Percentiles rank a stretch among this genome's conserved stretches.
Conservation (phyloP, 2,113 vertebrate species). For the Syngnathus scovelli region DNA sequence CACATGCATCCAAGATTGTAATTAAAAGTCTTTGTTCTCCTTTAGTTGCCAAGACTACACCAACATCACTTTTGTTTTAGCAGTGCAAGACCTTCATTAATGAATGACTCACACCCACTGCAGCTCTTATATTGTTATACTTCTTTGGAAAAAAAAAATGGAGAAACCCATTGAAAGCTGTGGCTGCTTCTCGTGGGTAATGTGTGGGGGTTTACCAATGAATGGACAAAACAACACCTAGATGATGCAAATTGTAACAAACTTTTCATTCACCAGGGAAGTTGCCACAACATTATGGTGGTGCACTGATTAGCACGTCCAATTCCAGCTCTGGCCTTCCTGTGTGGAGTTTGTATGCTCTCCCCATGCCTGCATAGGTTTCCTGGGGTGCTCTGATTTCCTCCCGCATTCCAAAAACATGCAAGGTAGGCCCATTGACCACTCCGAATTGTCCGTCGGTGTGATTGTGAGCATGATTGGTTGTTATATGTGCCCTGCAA, state of each 20-base stretch:
- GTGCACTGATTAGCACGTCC: no score
- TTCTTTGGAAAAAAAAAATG: background rate
- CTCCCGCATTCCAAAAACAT: no score
- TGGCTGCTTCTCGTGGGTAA: background rate
- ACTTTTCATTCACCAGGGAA: background rate
- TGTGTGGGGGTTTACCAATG: conserved; percentile 2
- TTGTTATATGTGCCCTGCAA: no score
- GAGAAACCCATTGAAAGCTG: background rate
- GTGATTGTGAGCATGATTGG: no score
- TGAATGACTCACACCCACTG: conserved; percentile 6
- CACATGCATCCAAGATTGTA: background rate
- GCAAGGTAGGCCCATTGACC: no score
- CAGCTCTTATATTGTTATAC: conserved; percentile 9
- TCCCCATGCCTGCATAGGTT: no score
- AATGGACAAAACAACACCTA: background rate
- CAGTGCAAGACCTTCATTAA: conserved; percentile 6
- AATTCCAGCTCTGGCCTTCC: no score
- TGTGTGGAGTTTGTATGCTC: no score
- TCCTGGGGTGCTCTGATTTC: no score
- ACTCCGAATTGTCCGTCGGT: no score
- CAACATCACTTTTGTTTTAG: background rate
- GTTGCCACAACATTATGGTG: background rate
- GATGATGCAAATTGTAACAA: background rate
- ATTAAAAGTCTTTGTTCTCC: background rate
- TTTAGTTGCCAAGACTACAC: conserved; percentile 6